Evolutionary conservation across 2,797 vertebrate genomes (phyloP), one percentile per base, ranked within the genome.

Genomic region (Falco concolor): DNA sequence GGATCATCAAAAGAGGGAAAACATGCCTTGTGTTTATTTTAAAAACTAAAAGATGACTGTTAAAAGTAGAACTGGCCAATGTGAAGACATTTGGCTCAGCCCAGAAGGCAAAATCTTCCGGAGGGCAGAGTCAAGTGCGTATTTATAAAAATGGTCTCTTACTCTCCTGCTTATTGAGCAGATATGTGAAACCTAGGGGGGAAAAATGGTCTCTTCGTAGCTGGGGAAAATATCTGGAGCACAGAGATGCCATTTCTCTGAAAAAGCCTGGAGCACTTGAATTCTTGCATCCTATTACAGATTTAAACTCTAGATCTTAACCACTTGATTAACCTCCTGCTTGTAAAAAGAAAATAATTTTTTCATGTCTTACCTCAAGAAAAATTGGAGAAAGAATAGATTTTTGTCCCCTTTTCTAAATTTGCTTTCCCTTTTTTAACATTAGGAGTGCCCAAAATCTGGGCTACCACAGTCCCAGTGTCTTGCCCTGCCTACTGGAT

Each of bases 1-100:
- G 38, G 38, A 93, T 84, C 70, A 95, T 88, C 80, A 95, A 84
- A 95, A 90, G 42, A 67, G 19, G 77, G 45, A 90, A 95, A 95
- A 90, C 45, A 93, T 32, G 19, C 23, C 36, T 72, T 57, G 16
- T 70, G 64, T 89, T 96, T 91, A 88, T 90, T 91, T 86, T 56
- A n/a, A 84, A 90, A 96, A 79, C 25, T 70, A 80, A 63, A 90
- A 67, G 52, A 79, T 84, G 59, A 76, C 49, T 84, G 34, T 59
- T 88, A 38, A 73, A 87, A 92, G 75, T 77, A 72, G 30, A 94
- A 76, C 42, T 74, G 30, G 67, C 67, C 45, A 90, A 20, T 8
- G 9, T n/a, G 49, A 89, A 76, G 74, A 79, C 24, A 84, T 34
- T 38, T 56, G 80, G n/a, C 47, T 92, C 49, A 61, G 77, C 42